phyloP scores from a whole-genome alignment of 2,113 vertebrate genomes.

The Neolamprologus modestus region DNA sequence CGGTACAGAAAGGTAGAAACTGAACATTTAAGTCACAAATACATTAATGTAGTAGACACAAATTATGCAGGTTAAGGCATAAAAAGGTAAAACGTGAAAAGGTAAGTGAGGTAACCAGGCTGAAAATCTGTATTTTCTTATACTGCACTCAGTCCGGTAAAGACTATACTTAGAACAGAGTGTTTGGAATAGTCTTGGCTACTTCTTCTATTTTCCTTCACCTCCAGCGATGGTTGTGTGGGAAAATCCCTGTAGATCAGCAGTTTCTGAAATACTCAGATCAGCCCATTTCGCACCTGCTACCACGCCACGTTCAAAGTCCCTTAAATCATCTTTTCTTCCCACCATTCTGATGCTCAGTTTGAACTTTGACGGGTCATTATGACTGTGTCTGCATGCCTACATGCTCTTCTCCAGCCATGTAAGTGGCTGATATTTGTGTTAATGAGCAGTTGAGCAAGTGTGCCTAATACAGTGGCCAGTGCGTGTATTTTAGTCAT shows the following conservation, averaged over 20 bases:
- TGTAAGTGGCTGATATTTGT: background rate
- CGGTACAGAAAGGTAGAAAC: background rate
- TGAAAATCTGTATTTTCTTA: background rate
- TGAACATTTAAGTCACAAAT: background rate
- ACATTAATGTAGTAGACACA: background rate
- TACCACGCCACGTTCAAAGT: background rate
- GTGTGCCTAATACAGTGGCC: background rate
- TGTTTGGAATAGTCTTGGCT: background rate
- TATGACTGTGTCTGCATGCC: accelerated
- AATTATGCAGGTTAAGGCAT: background rate
- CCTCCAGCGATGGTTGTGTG: background rate
- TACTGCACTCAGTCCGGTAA: background rate
- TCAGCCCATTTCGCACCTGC: background rate
- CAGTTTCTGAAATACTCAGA: background rate
- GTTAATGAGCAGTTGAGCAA: background rate
- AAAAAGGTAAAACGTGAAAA: background rate
- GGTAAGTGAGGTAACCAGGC: background rate
- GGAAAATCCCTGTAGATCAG: background rate
- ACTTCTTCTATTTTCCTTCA: background rate
- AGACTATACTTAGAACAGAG: background rate
- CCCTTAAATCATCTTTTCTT: background rate
- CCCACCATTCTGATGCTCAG: background rate
- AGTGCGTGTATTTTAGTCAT: background rate
- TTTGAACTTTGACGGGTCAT: background rate
- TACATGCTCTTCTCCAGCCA: background rate